A percentile compares a stretch with the other conserved stretches of the same genome.
Evolutionary conservation across 2,113 vertebrate species (phyloP).

Genomic region (Gasterosteus aculeatus): DNA sequence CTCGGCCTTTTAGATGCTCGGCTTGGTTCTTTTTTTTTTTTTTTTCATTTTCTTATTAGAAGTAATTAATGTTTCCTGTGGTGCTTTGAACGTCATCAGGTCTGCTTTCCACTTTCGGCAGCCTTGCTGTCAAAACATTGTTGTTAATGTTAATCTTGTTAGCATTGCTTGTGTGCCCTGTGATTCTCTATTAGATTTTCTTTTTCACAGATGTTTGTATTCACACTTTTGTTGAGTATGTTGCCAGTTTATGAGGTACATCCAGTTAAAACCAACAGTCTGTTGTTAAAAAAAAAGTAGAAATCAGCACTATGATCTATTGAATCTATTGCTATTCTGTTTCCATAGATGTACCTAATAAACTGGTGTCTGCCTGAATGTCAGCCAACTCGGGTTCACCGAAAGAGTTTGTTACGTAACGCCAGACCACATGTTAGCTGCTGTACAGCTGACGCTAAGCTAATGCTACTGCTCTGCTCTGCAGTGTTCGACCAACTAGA

Average conservation of each 20-base stretch:
- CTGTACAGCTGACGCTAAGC: not conserved
- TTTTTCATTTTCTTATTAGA: not conserved
- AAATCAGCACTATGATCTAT: not conserved
- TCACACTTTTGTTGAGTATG: not conserved
- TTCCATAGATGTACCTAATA: not conserved
- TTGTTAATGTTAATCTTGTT: constrained; percentile 10
- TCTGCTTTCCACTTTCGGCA: not conserved
- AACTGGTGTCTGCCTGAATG: not conserved
- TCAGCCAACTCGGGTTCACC: not conserved
- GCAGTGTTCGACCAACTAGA: constrained; percentile 99
- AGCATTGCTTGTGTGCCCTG: not conserved
- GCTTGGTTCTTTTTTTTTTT: not conserved
- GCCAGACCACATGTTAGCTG: not conserved
- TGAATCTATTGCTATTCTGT: not conserved
- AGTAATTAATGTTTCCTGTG: constrained; percentile 30
- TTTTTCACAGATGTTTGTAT: not conserved
- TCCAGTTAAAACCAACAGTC: not conserved
- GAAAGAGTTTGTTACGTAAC: not conserved
- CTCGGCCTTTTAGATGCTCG: constrained; percentile 11
- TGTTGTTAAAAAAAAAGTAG: too few species aligned
- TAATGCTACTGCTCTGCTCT: constrained; percentile 29
- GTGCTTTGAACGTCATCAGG: constrained; percentile 11
- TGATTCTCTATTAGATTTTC: not conserved
- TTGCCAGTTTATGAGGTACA: not conserved
- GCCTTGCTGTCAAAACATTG: constrained; percentile 21